A percentile compares a stretch with the other conserved stretches of the same genome.
Conservation (phyloP, 2,888 invertebrate species). For the Gibbula magus region DNA sequence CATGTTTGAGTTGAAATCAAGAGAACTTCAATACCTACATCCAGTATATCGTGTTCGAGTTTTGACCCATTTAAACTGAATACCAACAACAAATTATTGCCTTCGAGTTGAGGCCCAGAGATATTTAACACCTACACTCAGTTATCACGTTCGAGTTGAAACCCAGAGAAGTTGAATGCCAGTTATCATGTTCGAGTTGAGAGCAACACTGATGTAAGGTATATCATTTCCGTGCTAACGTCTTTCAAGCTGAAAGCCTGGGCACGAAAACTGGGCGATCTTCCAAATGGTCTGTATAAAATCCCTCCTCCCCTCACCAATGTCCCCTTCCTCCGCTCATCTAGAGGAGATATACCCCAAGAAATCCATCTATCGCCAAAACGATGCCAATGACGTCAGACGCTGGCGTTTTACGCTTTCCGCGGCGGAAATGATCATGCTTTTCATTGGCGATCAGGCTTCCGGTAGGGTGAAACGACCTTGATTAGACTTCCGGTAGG, state of each 20-base stretch:
- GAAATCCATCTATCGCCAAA: background rate
- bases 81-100: too few relatives aligned
- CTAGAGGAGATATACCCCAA: background rate
- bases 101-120: too few relatives aligned
- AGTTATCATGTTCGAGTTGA: too few relatives aligned
- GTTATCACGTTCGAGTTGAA: too few relatives aligned
- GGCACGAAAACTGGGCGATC: background rate
- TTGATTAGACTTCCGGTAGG: background rate
- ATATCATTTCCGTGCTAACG: too few relatives aligned
- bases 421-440: background rate
- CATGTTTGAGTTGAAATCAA: too few relatives aligned
- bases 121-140: too few relatives aligned
- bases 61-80: too few relatives aligned
- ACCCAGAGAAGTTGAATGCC: too few relatives aligned
- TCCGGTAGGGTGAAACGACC: background rate
- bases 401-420: background rate
- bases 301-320: background rate
- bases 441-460: background rate
- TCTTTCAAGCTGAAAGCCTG: background rate
- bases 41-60: too few relatives aligned
- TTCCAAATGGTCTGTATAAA: slow-evolving; percentile 4
- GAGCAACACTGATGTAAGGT: too few relatives aligned
- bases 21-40: too few relatives aligned
- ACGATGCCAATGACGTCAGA: background rate
- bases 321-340: background rate